phyloP scores from a whole-genome alignment of 2,113 vertebrate species.

The Rhombomys opimus region DNA sequence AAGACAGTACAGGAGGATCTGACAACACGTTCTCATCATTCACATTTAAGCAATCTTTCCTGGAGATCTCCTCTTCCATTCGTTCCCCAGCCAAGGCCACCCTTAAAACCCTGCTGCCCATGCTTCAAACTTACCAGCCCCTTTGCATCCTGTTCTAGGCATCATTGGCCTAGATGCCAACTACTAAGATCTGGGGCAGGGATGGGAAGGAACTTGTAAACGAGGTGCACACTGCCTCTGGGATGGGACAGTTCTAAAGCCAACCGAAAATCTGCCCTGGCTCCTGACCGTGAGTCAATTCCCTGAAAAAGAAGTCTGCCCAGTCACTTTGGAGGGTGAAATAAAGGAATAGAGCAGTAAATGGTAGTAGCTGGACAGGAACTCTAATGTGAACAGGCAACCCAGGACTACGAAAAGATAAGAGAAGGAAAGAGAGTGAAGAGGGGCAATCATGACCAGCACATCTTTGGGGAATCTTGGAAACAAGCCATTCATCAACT shows the following conservation, averaged over 20 bases:
- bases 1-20: background rate
- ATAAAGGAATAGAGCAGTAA: background rate
- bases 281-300: background rate
- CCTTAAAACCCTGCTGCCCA: background rate
- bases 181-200: conserved; percentile 53
- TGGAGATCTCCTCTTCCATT: background rate
- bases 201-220: background rate
- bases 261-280: conserved; percentile 24
- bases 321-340: background rate
- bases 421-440: background rate
- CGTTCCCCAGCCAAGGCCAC: background rate
- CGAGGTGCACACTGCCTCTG: background rate
- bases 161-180: conserved; percentile 6
- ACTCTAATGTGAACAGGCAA: background rate
- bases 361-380: background rate
- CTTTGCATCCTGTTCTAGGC: background rate
- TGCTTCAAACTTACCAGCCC: background rate
- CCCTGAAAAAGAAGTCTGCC: background rate
- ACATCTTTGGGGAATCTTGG: background rate
- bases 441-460: background rate
- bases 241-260: background rate
- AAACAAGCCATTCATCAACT: background rate
- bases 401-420: background rate
- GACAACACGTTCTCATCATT: background rate
- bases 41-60: background rate